phyloP scores from a whole-genome alignment of 2,797 vertebrate species.

The Acrossocheilus fasciatus region DNA sequence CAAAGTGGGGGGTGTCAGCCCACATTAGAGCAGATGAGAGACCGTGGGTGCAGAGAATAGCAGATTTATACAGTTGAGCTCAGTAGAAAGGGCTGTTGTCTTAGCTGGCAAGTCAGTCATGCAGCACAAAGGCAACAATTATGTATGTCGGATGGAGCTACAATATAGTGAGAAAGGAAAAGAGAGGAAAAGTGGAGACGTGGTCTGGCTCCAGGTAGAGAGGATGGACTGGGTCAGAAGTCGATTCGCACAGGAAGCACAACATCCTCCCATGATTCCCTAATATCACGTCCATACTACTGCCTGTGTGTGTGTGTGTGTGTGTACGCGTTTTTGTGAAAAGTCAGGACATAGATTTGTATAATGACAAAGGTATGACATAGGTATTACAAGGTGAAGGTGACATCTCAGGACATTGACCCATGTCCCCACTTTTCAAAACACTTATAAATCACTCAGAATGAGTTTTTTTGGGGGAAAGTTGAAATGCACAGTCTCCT shows the following conservation, averaged over 20 bases:
- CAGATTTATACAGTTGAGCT: constrained; percentile 70
- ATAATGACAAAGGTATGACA: too few species aligned
- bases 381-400: too few species aligned
- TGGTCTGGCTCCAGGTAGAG: constrained; percentile 68
- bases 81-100: constrained; percentile 72
- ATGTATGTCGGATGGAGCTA: constrained; percentile 1
- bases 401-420: too few species aligned
- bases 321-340: too few species aligned
- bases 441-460: too few species aligned
- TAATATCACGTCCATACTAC: constrained; percentile 70
- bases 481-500: too few species aligned
- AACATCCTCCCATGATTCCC: constrained; percentile 75
- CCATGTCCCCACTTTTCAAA: too few species aligned
- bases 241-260: constrained; percentile 76
- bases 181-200: constrained; percentile 54
- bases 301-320: constrained; percentile 6
- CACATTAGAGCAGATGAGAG: constrained; percentile 76
- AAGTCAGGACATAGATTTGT: too few species aligned
- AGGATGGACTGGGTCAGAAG: constrained; percentile 78
- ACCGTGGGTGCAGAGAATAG: constrained; percentile 58
- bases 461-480: too few species aligned
- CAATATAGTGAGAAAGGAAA: constrained; percentile 1
- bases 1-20: constrained; percentile 75
- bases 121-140: constrained; percentile 66
- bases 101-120: constrained; percentile 72